Evolutionary conservation across 1,140 invertebrate genomes (phyloP).

Genomic region (Caligus rogercresseyi): DNA sequence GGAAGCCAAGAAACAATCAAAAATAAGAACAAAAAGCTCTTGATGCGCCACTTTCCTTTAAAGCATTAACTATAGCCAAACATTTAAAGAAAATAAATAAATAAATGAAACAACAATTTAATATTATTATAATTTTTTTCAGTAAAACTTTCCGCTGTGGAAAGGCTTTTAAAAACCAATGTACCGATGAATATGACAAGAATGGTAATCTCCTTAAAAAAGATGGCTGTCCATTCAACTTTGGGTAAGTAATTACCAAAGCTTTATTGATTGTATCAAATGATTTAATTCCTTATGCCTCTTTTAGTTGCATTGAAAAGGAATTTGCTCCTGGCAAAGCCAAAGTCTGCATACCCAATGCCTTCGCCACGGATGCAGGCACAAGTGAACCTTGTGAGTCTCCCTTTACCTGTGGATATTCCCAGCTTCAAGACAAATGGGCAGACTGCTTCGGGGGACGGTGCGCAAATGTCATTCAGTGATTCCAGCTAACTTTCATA

Average conservation of each 20-base stretch:
- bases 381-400: not conserved
- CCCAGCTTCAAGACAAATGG: not conserved
- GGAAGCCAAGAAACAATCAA: no score
- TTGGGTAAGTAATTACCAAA: not conserved
- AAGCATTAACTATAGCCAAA: no score
- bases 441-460: not conserved
- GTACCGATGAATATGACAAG: not conserved
- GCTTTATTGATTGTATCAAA: not conserved
- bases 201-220: not conserved
- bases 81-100: no score
- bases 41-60: no score
- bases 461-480: not conserved
- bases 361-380: not conserved
- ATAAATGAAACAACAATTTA: no score
- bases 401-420: not conserved
- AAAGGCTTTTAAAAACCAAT: not conserved
- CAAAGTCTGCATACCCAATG: not conserved
- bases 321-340: not conserved
- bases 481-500: no score
- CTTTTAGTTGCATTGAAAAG: not conserved
- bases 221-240: not conserved
- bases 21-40: no score
- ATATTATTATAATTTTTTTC: no score
- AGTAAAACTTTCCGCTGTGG: not conserved
- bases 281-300: not conserved